phyloP scores from a whole-genome alignment of 2,113 vertebrate genomes.

The Agapornis roseicollis region DNA sequence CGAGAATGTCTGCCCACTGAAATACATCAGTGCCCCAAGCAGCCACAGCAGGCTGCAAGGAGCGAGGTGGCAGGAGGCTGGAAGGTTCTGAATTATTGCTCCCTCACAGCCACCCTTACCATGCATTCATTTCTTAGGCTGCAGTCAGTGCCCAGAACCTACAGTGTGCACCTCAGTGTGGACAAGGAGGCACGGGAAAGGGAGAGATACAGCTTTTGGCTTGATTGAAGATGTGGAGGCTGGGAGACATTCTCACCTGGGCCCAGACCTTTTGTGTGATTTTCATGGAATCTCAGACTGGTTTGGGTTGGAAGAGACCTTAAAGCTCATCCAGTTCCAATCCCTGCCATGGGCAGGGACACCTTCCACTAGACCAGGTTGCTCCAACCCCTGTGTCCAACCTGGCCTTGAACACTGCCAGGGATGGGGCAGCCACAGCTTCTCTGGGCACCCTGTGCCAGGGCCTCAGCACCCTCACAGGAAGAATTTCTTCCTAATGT shows the following conservation, averaged over 20 bases:
- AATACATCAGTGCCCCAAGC: neutral
- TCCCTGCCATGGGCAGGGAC: no score
- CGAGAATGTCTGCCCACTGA: neutral
- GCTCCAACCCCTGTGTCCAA: neutral
- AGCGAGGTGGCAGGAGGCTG: neutral
- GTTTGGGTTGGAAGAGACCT: neutral
- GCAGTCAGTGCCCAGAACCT: neutral
- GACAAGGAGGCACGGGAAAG: neutral
- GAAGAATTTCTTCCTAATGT: no score
- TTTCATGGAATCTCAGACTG: neutral
- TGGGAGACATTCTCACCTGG: fast-evolving
- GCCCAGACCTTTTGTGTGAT: neutral
- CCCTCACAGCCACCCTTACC: neutral
- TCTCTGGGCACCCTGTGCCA: no score
- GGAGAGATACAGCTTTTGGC: neutral
- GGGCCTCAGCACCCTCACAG: no score
- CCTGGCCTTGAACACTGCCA: neutral
- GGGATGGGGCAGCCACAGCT: no score
- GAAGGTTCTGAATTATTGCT: neutral
- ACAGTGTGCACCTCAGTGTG: fast-evolving
- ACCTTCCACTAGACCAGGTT: neutral
- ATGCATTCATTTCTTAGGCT: neutral
- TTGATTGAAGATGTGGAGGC: neutral
- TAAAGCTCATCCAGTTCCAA: neutral
- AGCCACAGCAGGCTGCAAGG: neutral